A percentile compares a stretch with the other conserved stretches of the same genome.
These are phyloP conservation scores for Drosophila buzzatii DNA, from an alignment of 2,888 invertebrate species.

Conservation along the genomic window DNA sequence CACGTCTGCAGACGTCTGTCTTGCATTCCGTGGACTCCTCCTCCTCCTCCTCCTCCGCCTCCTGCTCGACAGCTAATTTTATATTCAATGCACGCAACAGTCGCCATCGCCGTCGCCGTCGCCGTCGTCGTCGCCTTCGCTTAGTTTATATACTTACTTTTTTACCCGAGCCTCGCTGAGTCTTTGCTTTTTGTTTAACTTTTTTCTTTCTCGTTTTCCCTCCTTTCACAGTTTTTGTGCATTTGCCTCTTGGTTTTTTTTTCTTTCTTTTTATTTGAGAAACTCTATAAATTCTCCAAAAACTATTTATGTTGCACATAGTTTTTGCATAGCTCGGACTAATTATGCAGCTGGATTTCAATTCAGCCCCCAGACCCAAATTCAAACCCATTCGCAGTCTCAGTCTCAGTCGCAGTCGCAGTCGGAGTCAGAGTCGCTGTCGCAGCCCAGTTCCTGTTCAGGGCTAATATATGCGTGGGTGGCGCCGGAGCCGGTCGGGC, in stretches of 20 bases:
- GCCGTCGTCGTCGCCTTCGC: slow-evolving; percentile 54
- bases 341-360: slow-evolving; percentile 75
- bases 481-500: slow-evolving; percentile 36
- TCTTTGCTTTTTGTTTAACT: slow-evolving; percentile 37
- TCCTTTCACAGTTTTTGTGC: slow-evolving; percentile 13
- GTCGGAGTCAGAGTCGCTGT: slow-evolving; percentile 10
- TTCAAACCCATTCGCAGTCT: slow-evolving; percentile 1
- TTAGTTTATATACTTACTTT: slow-evolving; percentile 52
- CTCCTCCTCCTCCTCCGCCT: neutral
- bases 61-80: slow-evolving; percentile 59
- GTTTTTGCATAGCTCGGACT: slow-evolving; percentile 60
- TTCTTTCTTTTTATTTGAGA: slow-evolving; percentile 20
- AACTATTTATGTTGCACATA: slow-evolving; percentile 71
- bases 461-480: slow-evolving; percentile 68
- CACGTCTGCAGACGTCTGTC: slow-evolving; percentile 30
- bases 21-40: slow-evolving; percentile 9
- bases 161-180: slow-evolving; percentile 10
- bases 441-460: slow-evolving; percentile 23
- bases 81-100: slow-evolving; percentile 76
- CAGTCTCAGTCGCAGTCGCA: slow-evolving; percentile 12
- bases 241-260: slow-evolving; percentile 2
- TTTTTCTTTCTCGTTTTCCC: neutral
- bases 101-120: slow-evolving; percentile 52
- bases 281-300: slow-evolving; percentile 64
- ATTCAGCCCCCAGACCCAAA: slow-evolving; percentile 6